A percentile compares a stretch with the other conserved stretches of the same genome.
Conservation (phyloP, 2,797 vertebrate species). For the Gadopsis marmoratus region DNA sequence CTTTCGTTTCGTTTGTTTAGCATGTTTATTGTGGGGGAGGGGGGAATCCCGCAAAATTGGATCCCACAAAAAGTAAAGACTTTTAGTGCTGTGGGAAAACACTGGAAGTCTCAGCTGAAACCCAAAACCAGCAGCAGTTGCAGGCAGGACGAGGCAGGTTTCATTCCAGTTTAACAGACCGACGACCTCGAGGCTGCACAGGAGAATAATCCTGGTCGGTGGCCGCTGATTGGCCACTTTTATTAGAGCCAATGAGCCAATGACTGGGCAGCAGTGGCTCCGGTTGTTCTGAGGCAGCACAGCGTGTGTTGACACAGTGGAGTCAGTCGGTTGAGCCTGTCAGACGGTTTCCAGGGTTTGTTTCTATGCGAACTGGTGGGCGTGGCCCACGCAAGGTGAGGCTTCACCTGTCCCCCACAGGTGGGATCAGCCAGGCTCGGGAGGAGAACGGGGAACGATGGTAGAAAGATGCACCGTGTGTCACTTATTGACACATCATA, state of each 20-base stretch:
- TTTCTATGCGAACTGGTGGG: conserved; percentile 71
- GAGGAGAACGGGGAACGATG: neutral
- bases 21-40: too few species aligned
- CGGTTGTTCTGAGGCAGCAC: neutral
- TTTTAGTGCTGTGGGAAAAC: neutral
- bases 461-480: neutral
- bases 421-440: conserved; percentile 8
- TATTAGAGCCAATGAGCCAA: conserved; percentile 13
- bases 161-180: neutral
- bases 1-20: too few species aligned
- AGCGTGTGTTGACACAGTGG: conserved; percentile 56
- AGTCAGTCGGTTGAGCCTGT: conserved; percentile 31
- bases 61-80: neutral
- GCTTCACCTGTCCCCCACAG: conserved; percentile 53
- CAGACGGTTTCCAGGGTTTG: conserved; percentile 52
- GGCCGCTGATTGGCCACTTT: conserved; percentile 27
- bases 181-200: conserved; percentile 2
- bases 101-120: neutral
- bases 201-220: neutral
- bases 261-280: neutral
- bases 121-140: neutral
- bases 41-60: too few species aligned
- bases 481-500: neutral
- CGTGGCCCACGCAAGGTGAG: neutral
- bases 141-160: conserved; percentile 35